Evolutionary conservation across 2,113 vertebrate genomes (phyloP).

Genomic region (Lethenteron camtschaticum): DNA sequence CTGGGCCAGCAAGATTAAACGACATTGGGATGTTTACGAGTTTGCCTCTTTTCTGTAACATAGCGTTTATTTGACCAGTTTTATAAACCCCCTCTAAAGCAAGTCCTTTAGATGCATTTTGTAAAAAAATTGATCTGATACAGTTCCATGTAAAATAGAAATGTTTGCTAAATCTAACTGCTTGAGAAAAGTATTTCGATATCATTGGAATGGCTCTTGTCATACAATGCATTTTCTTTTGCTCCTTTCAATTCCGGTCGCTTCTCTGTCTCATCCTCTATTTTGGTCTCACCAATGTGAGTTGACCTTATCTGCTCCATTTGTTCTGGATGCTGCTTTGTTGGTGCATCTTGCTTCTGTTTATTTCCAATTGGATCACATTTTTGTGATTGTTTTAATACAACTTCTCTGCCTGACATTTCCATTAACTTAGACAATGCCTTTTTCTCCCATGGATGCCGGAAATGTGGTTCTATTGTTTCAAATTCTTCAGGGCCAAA

Average conservation of each 20-base stretch:
- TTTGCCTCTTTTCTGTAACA: constrained; percentile 16
- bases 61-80: background rate
- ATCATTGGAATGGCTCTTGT: fast-evolving
- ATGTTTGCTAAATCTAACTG: constrained; percentile 12
- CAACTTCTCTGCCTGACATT: background rate
- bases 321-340: constrained; percentile 8
- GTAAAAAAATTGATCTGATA: constrained; percentile 15
- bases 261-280: constrained; percentile 12
- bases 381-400: background rate
- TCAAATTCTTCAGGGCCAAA: constrained; percentile 12
- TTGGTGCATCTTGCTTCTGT: background rate
- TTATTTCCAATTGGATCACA: constrained; percentile 4
- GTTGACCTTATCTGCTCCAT: constrained; percentile 3
- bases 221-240: background rate
- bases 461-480: constrained; percentile 9
- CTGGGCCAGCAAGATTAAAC: constrained; percentile 14
- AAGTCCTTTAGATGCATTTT: constrained; percentile 19
- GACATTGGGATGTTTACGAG: constrained; percentile 15
- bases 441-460: constrained; percentile 10
- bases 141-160: background rate
- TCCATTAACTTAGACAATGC: constrained; percentile 13
- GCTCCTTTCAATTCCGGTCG: constrained; percentile 13
- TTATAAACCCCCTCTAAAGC: constrained; percentile 24
- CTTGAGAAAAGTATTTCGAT: constrained; percentile 9
- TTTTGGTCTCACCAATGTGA: constrained; percentile 6